These are phyloP conservation scores for Solea senegalensis DNA, from an alignment of 2,113 vertebrate genomes.

Conservation along the genomic window DNA sequence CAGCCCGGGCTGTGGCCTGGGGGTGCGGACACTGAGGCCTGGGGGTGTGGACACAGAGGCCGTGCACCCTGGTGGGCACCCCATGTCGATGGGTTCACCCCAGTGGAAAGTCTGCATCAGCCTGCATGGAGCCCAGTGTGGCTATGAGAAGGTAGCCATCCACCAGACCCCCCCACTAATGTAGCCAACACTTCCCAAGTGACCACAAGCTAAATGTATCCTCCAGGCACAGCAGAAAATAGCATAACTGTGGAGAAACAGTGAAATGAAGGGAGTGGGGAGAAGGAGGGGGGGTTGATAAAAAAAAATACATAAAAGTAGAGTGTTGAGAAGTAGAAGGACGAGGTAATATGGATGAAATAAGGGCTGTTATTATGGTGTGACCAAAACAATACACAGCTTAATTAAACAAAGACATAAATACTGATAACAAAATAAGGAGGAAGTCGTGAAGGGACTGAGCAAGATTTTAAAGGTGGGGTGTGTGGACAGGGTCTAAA, in stretches of 20 bases:
- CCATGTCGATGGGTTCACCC: constrained; percentile 60
- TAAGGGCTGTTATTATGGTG: constrained; percentile 19
- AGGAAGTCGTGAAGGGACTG: constrained; percentile 6
- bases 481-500: constrained; percentile 22
- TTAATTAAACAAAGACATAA: constrained; percentile 30
- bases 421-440: constrained; percentile 17
- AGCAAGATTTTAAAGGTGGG: neutral
- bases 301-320: constrained; percentile 37
- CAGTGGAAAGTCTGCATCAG: constrained; percentile 78
- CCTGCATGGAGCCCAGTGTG: constrained; percentile 48
- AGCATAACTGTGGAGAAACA: constrained; percentile 58
- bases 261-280: neutral
- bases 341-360: constrained; percentile 36
- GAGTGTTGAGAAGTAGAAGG: constrained; percentile 25
- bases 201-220: constrained; percentile 79
- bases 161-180: constrained; percentile 58
- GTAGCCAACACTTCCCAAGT: constrained; percentile 67
- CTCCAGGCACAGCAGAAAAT: constrained; percentile 65
- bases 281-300: constrained; percentile 10
- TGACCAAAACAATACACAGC: constrained; percentile 24
- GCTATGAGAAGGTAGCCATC: constrained; percentile 59
- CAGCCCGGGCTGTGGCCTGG: constrained; percentile 60
- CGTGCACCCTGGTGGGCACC: constrained; percentile 39
- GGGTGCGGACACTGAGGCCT: constrained; percentile 29
- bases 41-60: constrained; percentile 30